Conservation (phyloP, 2,797 vertebrate species). For the Rhodeus uyekii region DNA sequence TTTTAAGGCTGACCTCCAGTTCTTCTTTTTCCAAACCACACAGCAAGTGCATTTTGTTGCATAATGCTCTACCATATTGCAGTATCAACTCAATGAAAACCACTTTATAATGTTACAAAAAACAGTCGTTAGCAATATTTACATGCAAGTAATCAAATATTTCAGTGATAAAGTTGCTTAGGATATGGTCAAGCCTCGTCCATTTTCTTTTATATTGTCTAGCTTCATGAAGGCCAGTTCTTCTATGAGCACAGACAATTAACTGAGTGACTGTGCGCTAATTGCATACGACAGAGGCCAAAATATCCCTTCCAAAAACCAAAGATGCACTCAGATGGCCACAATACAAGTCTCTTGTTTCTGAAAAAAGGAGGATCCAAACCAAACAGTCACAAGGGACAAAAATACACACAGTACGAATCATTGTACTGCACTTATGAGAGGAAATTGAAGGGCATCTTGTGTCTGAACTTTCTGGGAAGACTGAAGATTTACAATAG, state of each 20-base stretch:
- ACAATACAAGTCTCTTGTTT: not conserved
- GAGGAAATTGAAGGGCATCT: not conserved
- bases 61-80: not conserved
- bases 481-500: not conserved
- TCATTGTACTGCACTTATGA: not conserved
- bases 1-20: not conserved
- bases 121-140: not conserved
- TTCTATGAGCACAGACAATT: constrained; percentile 3
- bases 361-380: constrained; percentile 8
- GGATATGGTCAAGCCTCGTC: not conserved
- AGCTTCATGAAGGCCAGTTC: not conserved
- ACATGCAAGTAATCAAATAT: not conserved
- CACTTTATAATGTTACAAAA: not conserved
- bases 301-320: constrained; percentile 1
- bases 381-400: not conserved
- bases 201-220: not conserved
- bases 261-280: not conserved
- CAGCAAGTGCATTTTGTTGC: constrained; percentile 4
- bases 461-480: not conserved
- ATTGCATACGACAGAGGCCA: not conserved
- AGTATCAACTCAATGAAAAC: not conserved
- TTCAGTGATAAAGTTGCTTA: not conserved
- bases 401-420: not conserved
- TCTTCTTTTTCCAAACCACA: not conserved
- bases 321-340: not conserved